Conservation (phyloP, 1,140 invertebrate genomes). For the Calephelis nemesis region DNA sequence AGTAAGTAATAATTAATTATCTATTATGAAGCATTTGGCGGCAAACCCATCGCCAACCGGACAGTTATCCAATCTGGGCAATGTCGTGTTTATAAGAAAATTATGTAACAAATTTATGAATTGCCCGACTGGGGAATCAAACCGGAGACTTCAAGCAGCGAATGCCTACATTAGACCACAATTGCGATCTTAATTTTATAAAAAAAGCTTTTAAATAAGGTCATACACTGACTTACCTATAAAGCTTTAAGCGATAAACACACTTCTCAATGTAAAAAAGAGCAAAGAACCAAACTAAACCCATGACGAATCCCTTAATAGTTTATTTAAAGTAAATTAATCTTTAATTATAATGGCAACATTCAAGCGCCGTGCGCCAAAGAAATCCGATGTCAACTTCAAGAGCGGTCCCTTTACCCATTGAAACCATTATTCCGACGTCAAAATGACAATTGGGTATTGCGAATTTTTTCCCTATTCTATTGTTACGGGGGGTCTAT, state of each 20-base stretch:
- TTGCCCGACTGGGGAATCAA: too few relatives aligned
- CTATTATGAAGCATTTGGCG: too few relatives aligned
- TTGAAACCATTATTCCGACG: slow-evolving; percentile 2
- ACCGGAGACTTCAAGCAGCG: too few relatives aligned
- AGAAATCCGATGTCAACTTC: slow-evolving; percentile 10
- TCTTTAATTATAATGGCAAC: slow-evolving; percentile 15
- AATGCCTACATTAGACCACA: too few relatives aligned
- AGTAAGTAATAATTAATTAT: too few relatives aligned
- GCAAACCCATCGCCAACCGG: too few relatives aligned
- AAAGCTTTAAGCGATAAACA: background rate
- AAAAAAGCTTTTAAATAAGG: too few relatives aligned
- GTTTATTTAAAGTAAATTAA: slow-evolving; percentile 15
- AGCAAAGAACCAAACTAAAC: background rate
- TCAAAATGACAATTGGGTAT: slow-evolving; percentile 14
- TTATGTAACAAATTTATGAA: too few relatives aligned
- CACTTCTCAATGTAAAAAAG: background rate
- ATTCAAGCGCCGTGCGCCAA: slow-evolving; percentile 14
- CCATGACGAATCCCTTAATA: slow-evolving; percentile 3
- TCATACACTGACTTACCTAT: too few relatives aligned
- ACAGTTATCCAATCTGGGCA: too few relatives aligned
- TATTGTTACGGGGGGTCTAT: slow-evolving; percentile 29
- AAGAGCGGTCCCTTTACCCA: slow-evolving; percentile 2
- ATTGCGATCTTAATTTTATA: too few relatives aligned
- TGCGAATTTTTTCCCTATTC: slow-evolving; percentile 1
- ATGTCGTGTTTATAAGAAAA: too few relatives aligned